Evolutionary conservation across 2,888 invertebrate species (phyloP), one percentile per base, ranked within the genome.

Genomic region (Drosophila buzzatii): DNA sequence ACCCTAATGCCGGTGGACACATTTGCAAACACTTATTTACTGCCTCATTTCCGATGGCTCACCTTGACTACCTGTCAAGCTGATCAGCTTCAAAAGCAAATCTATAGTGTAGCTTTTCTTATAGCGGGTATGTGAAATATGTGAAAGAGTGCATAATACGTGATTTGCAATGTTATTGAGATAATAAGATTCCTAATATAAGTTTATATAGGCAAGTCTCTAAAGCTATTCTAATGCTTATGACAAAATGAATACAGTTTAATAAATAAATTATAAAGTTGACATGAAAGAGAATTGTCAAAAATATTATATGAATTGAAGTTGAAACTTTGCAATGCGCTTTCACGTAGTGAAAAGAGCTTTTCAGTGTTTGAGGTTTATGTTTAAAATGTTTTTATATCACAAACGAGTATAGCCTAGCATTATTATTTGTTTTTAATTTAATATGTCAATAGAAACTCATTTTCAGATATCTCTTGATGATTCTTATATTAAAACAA

Each of bases 31-130:
- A 61, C 69, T 76, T 73, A 65, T 76, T 66, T 63, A 73, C 73
- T 56, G 53, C n/a, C 49, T 65, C 65, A 80, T 87, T 85, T 85
- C 88, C 87, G 85, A 77, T 75, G 67, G 62, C 70, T 87, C 77
- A 87, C 85, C 85, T 85, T 85, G 85, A 77, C 44, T 56, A 52
- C 35, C 56, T 35, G 67, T 31, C 65, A 60, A 63, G 60, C 39
- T 70, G 84, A 74, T 79, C 89, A 81, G 79, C 61, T 61, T 66
- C 64, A 69, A 44, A 52, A 18, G 14, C 14, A 23, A 44, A 44
- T 61, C 58, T 44, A 33, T 47, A 58, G 18, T 74, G 60, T 55
- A 39, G 1, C 20, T n/a, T 27, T 33, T 33, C 51, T 51, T 33
- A 33, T 14, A 53, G 23, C 6, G 53, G 39, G 39, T n/a, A 53